These are phyloP conservation scores for Meloe dianella DNA, from an alignment of 2,888 invertebrate genomes.

Conservation along the genomic window DNA sequence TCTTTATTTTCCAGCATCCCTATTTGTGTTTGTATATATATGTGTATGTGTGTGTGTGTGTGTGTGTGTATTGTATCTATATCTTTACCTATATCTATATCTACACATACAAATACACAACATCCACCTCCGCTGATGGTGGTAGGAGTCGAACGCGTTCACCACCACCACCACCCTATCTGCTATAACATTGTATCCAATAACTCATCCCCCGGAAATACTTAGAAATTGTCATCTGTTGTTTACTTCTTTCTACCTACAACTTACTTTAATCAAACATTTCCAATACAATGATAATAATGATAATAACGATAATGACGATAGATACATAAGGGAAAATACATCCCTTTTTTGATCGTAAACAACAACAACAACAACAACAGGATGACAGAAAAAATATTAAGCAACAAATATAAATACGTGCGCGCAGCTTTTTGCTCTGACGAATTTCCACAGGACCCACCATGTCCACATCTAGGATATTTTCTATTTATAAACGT, in stretches of 20 bases:
- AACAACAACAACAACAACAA: too few species aligned
- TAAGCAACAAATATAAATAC: too few species aligned
- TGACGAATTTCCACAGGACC: too few species aligned
- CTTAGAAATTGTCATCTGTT: slow-evolving; percentile 4
- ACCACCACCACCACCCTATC: neutral
- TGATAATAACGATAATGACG: neutral
- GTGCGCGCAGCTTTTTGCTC: too few species aligned
- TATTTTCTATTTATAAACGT: too few species aligned
- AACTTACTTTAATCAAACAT: neutral
- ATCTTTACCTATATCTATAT: slow-evolving; percentile 31
- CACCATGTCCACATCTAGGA: too few species aligned
- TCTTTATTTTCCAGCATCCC: slow-evolving; percentile 60
- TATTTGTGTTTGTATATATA: slow-evolving; percentile 35
- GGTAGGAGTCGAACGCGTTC: neutral
- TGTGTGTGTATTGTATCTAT: slow-evolving; percentile 10
- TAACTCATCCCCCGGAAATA: slow-evolving; percentile 7
- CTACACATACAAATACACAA: slow-evolving; percentile 16
- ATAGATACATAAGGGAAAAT: too few species aligned
- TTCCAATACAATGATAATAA: neutral
- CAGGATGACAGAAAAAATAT: too few species aligned
- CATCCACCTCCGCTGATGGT: neutral
- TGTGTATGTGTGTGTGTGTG: slow-evolving; percentile 25
- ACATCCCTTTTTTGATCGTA: too few species aligned
- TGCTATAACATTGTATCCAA: neutral
- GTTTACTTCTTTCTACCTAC: neutral